Base-by-base conservation (phyloP, 2,113 vertebrate genomes). In the Aythya baeri region DNA sequence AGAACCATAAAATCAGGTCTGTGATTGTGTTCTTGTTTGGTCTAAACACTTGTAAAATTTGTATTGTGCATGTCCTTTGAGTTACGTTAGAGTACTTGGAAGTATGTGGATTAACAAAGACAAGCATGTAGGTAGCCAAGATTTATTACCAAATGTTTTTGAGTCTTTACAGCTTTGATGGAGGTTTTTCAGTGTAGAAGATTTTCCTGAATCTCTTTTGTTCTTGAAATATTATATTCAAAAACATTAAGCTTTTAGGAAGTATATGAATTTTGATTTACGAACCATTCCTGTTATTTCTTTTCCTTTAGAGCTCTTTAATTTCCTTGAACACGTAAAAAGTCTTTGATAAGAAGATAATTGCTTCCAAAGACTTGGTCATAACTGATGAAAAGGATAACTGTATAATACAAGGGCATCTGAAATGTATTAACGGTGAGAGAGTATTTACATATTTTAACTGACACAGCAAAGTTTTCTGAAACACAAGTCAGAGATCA, bases 381-480 rank as follows among this genome's bases (percentile, higher is more conserved):
- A 67, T 89, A 97, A 94, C 18, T 89, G 65, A 76, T 86, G 72
- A 62, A 95, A 83, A 93, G 54, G 63, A 89, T 77, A 88, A 91
- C 31, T 66, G n/a, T 62, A 32, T 70, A 83, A 78, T 68, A 59
- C 52, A 91, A 94, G 82, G 95, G 17, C 41, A 86, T 43, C 6
- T 72, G 78, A 68, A 44, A 95, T 74, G 25, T 89, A 68, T 89
- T 96, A 95, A 84, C 91, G 22, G 58, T 91, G 65, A 83, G 68
- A 62, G 68, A 9, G 6, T 91, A 97, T 97, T 97, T 97, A 83
- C 50, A 74, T 93, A 96, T 93, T 95, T 34, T 88, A 94, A 77
- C 80, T 84, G 73, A 62, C 41, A 65, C 66, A 83, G 73, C 15
- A 9, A 77, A 84, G 66, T 77, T 93, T 29, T 81, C 86, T 79